Evolutionary conservation across 2,797 vertebrate species (phyloP), one percentile per base, ranked within the genome.

Genomic region (Pachyuromys duprasi): DNA sequence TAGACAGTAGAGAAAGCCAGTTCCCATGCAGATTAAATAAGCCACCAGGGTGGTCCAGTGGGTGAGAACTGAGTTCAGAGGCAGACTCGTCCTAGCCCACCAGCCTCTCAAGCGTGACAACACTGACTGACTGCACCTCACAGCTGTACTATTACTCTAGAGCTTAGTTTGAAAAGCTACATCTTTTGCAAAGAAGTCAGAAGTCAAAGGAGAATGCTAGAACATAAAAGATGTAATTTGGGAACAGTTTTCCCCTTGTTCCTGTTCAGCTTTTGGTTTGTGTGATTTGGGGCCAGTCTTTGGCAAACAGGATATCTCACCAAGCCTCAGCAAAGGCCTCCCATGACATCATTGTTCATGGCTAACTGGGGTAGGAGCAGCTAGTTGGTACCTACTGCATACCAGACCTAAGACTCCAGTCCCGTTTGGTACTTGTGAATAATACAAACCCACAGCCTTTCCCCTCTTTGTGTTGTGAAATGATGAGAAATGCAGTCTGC

Each of bases 141-240:
- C 57, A 69, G 67, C 65, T 74, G 1, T 26, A 22, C n/a, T 60
- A 26, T 83, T 89, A 87, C 80, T 80, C 53, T 24, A 39, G 42
- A 39, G 33, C 81, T 96, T 93, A 42, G 81, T 84, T 79, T 92
- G 72, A 89, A 95, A 94, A 84, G 75, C 33, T 26, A 8, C 33
- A 49, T 26, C 33, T 75, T 76, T 26, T 31, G 70, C 79, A 60
- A 65, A 92, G 60, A 12, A 86, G 53, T 86, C 60, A 69, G 53
- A 96, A 93, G 78, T 72, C 63, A 39, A 39, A 79, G 91, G 69
- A 88, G 60, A 75, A 33, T 60, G 17, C 63, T 33, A 15, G 55
- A 42, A 63, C 79, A 45, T 22, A 22, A 31, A 57, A 67, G 55
- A 36, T 31, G 65, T 78, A 75, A 83, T 89, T 93, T 80, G 55